These are phyloP conservation scores for Aurelia sp. DNA, from an alignment of 30 jellyfish, hydroid and myxozoan species.

Conservation along the genomic window DNA sequence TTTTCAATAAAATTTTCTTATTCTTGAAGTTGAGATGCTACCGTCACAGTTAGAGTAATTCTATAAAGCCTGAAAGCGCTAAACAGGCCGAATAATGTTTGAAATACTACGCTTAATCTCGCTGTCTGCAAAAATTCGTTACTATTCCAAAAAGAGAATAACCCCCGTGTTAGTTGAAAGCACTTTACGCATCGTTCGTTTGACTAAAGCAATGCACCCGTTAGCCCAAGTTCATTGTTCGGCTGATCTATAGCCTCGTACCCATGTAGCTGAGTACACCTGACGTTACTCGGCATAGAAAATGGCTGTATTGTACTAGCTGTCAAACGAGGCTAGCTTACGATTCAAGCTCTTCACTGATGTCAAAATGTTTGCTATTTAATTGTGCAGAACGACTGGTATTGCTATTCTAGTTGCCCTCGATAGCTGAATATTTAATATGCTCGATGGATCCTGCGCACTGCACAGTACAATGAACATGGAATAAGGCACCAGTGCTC, in stretches of 20 bases:
- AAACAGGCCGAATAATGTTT: too few species aligned
- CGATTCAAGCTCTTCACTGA: constrained; percentile 38
- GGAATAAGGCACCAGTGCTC: constrained; percentile 72
- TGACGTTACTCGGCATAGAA: constrained; percentile 34
- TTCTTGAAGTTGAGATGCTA: too few species aligned
- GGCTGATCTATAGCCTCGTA: constrained; percentile 54
- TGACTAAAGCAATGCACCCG: constrained; percentile 60
- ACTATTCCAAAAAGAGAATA: not conserved
- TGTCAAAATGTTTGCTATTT: constrained; percentile 15
- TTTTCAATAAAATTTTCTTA: too few species aligned
- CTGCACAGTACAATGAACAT: constrained; percentile 52
- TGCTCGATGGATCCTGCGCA: constrained; percentile 56
- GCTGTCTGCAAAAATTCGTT: not conserved
- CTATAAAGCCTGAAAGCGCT: too few species aligned
- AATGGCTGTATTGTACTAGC: constrained; percentile 10
- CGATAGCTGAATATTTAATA: constrained; percentile 70
- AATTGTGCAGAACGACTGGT: constrained; percentile 54
- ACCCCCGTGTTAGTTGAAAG: constrained; percentile 53
- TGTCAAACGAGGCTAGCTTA: constrained; percentile 41
- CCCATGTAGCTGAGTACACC: constrained; percentile 42
- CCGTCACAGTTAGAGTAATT: too few species aligned
- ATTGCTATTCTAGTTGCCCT: constrained; percentile 67
- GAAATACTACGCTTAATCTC: not conserved
- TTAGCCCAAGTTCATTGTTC: constrained; percentile 62
- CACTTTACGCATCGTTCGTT: constrained; percentile 78